Evolutionary conservation across 2,888 invertebrate species (phyloP), one percentile per base, ranked within the genome.

Genomic region (Gari tellinella): DNA sequence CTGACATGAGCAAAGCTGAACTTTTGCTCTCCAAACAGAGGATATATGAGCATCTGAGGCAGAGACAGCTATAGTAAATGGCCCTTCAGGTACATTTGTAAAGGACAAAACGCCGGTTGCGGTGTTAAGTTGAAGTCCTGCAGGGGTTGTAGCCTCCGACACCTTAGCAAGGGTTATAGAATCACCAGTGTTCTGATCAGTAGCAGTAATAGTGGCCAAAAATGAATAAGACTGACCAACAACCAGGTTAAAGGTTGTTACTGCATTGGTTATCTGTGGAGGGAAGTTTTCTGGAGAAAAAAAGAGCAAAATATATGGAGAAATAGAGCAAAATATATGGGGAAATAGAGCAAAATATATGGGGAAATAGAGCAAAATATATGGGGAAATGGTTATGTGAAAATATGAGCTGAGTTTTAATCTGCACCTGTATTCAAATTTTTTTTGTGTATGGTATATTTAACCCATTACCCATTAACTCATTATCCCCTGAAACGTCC

Each of bases 1-100:
- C 79, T 72, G 68, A 61, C 86, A 86, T 40, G 77, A 73, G 48
- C 86, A 86, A 19, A 77, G 72, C 58, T 79, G 63, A 10, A 82
- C 78, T 19, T 72, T 75, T 25, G 84, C 81, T 48, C 69, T 53
- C 74, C 76, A 83, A 10, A 81, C 1, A 8, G 82, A 68, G 1
- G 57, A 40, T 8, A 74, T 72, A 12, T 40, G 64, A 10, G 80
- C 82, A 63, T 86, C 86, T 15, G 84, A 80, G 2, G 70, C 78
- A 19, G 65, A 45, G 17, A 84, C 64, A 21, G 48, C 63, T 0
- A 84, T 51, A 5, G 57, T 14, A 10, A 74, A 78, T 3, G 78
- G 70, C 2, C 61, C 55, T 48, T 63, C 64, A 8, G 78, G 68
- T 3, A 86, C 81, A 43, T 53, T 48, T 8, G 23, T 43, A 67